Conservation (phyloP, 1,140 invertebrate species). For the Drosophila rufa region DNA sequence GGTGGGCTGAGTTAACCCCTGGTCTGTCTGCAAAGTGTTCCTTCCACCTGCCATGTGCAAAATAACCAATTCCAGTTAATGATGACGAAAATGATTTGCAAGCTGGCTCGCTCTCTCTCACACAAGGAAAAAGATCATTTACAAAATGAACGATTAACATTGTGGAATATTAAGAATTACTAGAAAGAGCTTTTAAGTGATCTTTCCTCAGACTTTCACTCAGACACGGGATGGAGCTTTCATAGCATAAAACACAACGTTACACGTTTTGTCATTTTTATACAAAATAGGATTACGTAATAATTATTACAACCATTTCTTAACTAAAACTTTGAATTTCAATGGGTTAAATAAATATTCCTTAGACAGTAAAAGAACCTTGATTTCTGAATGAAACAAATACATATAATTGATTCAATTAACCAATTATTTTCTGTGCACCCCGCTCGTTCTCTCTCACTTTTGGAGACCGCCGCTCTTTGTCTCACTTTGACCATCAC, state of each 20-base stretch:
- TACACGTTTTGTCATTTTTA: no score
- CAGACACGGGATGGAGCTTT: no score
- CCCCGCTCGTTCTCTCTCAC: constrained; percentile 16
- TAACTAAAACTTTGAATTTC: neutral
- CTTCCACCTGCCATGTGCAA: constrained; percentile 59
- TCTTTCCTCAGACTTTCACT: no score
- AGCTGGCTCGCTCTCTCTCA: constrained; percentile 5
- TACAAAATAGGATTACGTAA: no score
- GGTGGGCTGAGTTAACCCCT: constrained; percentile 37
- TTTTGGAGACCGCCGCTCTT: constrained; percentile 6
- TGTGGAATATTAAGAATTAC: neutral
- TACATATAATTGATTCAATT: constrained; percentile 23
- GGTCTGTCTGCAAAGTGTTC: constrained; percentile 33
- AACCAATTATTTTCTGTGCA: constrained; percentile 36
- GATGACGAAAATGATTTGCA: constrained; percentile 72
- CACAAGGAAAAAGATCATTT: constrained; percentile 15
- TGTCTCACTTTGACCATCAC: constrained; percentile 27
- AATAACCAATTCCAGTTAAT: constrained; percentile 64
- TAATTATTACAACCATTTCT: neutral
- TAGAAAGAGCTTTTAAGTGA: no score
- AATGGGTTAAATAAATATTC: constrained; percentile 3
- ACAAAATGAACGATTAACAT: neutral
- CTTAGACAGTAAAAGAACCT: constrained; percentile 1
- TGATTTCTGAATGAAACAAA: constrained; percentile 8
- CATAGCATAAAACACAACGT: no score